Percentiles rank a stretch among this genome's conserved stretches.
Conservation (phyloP, 2,113 vertebrate genomes). For the Pseudopodoces humilis region DNA sequence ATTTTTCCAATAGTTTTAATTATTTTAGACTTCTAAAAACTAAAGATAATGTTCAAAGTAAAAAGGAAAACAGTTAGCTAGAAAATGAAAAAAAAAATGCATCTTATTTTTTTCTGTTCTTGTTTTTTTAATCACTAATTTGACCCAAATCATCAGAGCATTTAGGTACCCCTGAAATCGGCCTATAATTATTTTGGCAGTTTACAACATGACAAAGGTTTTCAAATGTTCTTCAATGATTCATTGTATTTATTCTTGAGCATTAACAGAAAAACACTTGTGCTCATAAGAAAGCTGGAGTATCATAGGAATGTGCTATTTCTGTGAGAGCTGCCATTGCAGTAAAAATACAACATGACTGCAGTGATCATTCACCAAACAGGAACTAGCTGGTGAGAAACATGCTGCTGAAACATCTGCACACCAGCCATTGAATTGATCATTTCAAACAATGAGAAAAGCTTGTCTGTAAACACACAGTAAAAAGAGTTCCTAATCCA, state of each 20-base stretch:
- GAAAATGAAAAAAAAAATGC: background rate
- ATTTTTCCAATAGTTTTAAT: background rate
- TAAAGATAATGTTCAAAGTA: background rate
- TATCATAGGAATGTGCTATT: background rate
- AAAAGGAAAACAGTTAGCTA: background rate
- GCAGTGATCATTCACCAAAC: background rate
- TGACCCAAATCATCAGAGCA: background rate
- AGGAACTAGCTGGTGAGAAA: background rate
- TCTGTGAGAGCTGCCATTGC: background rate
- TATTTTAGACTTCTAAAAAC: background rate
- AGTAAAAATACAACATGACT: background rate
- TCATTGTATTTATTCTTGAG: background rate
- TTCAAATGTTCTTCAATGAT: background rate
- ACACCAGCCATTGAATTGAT: background rate
- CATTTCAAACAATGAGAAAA: constrained; percentile 15
- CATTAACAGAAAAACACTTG: background rate
- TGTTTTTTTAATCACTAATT: background rate
- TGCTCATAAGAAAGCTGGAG: background rate
- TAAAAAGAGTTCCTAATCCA: background rate
- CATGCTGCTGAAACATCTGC: background rate
- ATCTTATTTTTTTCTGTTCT: background rate
- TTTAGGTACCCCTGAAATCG: background rate
- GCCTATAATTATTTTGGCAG: background rate
- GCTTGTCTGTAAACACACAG: background rate
- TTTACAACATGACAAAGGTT: background rate